Evolutionary conservation across 2,113 vertebrate species (phyloP), one percentile per base, ranked within the genome.

Genomic region (Mirza zaza): DNA sequence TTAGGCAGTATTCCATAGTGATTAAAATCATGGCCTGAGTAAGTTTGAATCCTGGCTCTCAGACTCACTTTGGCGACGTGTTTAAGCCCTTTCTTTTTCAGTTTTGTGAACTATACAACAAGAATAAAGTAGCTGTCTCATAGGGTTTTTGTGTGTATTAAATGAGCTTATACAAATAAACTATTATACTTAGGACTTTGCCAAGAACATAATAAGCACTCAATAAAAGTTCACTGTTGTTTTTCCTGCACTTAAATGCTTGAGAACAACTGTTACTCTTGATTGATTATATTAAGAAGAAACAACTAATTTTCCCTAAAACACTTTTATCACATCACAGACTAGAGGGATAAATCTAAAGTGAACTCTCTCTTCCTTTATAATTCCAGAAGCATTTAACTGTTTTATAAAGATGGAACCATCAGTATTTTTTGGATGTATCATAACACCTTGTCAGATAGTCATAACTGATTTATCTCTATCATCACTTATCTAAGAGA

Each of bases 221-320:
- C 77, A 73, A 57, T 87, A 81, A 96, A 96, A 71, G 55, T 86
- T 77, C 87, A 50, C 67, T 75, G 7, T 34, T 88, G 50, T 83
- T 83, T 93, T 83, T 76, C 48, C 25, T 34, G 17, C 48, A 63
- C 23, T 36, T 32, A 86, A 25, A 65, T 82, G 57, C 17, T 93
- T 95, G 73, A 90, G 84, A 63, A 91, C 59, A 57, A 93, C 59
- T 82, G 45, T 86, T 87, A 75, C 32, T 80, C 45, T 84, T 84
- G 68, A 96, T 68, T 39, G 42, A 88, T 70, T 84, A 95, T 63
- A 42, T 71, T 89, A 89, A 71, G 29, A 95, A 96, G 32, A 94
- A 96, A 94, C 52, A 91, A 68, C 52, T 67, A 76, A 85, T 83
- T 92, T 95, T 67, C 77, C 57, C 55, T 83, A 59, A 96, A 86